Base-by-base conservation (phyloP, 2,888 invertebrate species). In the Epinotia demarniana region DNA sequence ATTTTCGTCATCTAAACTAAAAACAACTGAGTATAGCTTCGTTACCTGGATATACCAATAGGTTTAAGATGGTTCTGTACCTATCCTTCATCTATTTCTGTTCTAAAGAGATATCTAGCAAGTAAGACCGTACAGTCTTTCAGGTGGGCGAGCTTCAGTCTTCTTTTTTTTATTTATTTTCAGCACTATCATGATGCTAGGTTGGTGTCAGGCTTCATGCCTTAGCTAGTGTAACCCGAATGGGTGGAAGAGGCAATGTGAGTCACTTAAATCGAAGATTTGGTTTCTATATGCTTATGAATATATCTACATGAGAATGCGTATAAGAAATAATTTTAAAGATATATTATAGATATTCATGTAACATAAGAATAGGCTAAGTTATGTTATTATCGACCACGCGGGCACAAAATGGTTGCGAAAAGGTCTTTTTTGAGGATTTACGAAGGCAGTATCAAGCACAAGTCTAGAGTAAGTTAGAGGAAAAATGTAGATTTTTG, bases 401-500 rank as follows among this genome's bases (percentile, higher is more conserved):
- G 93, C 93, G 93, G 93, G 93, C 93, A 92, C 92, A 92, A 86
- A 77, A 83, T 75, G 91, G 91, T 91, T 88, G 90, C 88, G 87
- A 81, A 75, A 77, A 75, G 58, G 68, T 68, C 27, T 70, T 77
- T 76, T 76, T 79, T 73, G 73, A 73, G 73, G 78, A 81, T 82
- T 81, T 77, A 78, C 46, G 53, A 78, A 80, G 89, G 85, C 87
- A 89, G 86, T 87, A 90, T 87, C 90, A 77, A 87, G 91, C 91
- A 92, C 90, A 91, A 90, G 90, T 80, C 75, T 88, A 90, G 86
- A 77, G 77, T 91, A 92, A 90, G 89, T 84, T 86, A 90, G 90
- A 89, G 86, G 87, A 89, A 88, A 90, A 86, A 84, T 84, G 89
- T 93, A 93, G 93, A 89, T 90, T 94, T 93, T 94, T 94, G 92